Evolutionary conservation across 2,113 vertebrate species (phyloP), one percentile per base, ranked within the genome.

Genomic region (Empidonax traillii): DNA sequence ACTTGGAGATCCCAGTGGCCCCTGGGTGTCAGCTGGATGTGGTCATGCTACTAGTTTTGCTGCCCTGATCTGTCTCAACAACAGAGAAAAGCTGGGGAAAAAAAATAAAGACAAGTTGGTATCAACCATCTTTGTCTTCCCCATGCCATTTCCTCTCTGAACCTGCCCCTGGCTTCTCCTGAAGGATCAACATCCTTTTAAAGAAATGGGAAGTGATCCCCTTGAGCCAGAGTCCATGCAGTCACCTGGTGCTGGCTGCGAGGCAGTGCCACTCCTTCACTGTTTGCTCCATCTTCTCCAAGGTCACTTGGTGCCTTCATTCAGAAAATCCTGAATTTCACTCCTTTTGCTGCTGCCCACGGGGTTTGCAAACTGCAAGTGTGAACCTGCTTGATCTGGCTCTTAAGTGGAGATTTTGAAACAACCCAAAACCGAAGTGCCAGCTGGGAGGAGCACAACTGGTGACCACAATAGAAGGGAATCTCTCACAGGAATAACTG

Each of bases 321-420:
- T 93, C 72, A 69, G 37, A 83, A 91, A 67, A 33, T 3, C 28
- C 78, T 51, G 5, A 52, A 65, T 94, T 80, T 68, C 90, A 28
- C 53, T 35, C 3, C 55, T 65, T 58, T 15, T 82, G 79, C 89
- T 79, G 69, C 93, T 91, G 87, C 49, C 89, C 87, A 3, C 23
- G 39, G 83, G 71, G 43, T 85, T 89, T 93, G 85, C 87, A 85
- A 46, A 53, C 59, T 63, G 87, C 86, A 71, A 56, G 77, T 28
- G 87, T 44, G 82, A 94, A 66, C 94, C 79, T 90, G 89, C 63
- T 96, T 63, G 37, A 92, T 80, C 90, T 79, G 83, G 16, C 71
- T 67, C 3, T 89, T 67, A 71, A 80, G 33, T 11, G 63, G 75
- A 67, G 43, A 49, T 73, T 86, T 93, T 86, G 90, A 94, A 93